Conservation (phyloP, 1,140 invertebrate species). For the Rhyacophila brunnea region DNA sequence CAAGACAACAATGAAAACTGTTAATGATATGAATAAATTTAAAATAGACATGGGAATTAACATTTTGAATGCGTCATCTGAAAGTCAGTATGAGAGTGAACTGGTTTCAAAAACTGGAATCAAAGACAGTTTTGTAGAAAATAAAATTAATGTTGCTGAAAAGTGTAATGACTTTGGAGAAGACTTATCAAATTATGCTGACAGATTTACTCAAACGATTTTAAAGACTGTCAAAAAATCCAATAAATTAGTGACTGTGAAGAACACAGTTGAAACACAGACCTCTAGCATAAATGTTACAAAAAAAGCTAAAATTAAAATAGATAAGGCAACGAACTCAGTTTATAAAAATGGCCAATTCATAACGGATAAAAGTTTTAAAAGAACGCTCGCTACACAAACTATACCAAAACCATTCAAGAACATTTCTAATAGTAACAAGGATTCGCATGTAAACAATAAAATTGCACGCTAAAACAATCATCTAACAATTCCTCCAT, state of each 20-base stretch:
- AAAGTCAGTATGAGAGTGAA: no score
- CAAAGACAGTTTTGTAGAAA: no score
- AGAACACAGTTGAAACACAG: conserved; percentile 18
- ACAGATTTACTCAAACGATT: conserved; percentile 17
- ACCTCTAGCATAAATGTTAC: conserved; percentile 2
- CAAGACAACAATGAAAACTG: not conserved
- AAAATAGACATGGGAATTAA: no score
- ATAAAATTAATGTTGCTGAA: not conserved
- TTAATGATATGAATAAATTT: no score
- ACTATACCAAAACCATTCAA: not conserved
- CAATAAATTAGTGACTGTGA: not conserved
- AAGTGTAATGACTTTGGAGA: not conserved
- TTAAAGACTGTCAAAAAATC: conserved; percentile 16
- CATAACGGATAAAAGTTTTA: not conserved
- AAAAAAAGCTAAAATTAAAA: not conserved
- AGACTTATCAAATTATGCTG: not conserved
- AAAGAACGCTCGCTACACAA: conserved; percentile 1
- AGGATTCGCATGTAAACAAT: no score
- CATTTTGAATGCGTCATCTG: no score
- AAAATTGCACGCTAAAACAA: no score
- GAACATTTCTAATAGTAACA: no score
- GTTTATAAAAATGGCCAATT: no score
- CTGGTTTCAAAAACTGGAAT: no score
- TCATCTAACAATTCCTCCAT: no score
- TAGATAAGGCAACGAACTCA: not conserved